These are phyloP conservation scores for Champsocephalus esox DNA, from an alignment of 2,797 vertebrate species.

Conservation along the genomic window DNA sequence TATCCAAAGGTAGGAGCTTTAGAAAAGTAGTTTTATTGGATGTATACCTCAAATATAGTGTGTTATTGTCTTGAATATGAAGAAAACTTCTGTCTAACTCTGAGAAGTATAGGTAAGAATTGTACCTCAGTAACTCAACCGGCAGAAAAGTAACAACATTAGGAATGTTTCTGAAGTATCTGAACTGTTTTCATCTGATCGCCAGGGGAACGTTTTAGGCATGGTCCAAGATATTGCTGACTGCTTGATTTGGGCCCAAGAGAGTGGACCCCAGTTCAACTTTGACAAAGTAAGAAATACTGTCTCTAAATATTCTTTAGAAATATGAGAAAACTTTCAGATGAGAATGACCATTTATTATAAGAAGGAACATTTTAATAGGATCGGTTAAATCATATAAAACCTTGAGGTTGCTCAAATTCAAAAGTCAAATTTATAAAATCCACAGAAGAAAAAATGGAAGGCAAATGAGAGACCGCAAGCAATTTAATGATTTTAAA, in stretches of 20 bases:
- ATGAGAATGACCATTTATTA: background rate
- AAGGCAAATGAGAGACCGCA: no score
- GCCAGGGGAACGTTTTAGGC: constrained; percentile 81
- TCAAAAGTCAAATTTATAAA: no score
- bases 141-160: background rate
- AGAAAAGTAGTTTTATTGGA: background rate
- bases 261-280: constrained; percentile 73
- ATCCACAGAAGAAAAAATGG: no score
- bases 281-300: constrained; percentile 79
- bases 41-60: background rate
- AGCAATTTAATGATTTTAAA: background rate
- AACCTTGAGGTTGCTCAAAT: no score
- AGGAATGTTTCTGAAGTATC: constrained; percentile 14
- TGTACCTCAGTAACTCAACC: background rate
- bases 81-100: background rate
- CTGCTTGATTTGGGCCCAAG: constrained; percentile 81
- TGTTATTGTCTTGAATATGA: background rate
- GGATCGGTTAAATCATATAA: no score
- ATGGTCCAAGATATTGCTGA: constrained; percentile 85
- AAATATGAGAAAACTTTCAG: background rate
- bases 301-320: background rate
- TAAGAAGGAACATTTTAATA: no score
- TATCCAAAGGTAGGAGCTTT: constrained; percentile 80
- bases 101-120: constrained; percentile 1
- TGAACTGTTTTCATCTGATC: constrained; percentile 41